Conservation (phyloP, 2,797 vertebrate species). For the Avahi laniger region DNA sequence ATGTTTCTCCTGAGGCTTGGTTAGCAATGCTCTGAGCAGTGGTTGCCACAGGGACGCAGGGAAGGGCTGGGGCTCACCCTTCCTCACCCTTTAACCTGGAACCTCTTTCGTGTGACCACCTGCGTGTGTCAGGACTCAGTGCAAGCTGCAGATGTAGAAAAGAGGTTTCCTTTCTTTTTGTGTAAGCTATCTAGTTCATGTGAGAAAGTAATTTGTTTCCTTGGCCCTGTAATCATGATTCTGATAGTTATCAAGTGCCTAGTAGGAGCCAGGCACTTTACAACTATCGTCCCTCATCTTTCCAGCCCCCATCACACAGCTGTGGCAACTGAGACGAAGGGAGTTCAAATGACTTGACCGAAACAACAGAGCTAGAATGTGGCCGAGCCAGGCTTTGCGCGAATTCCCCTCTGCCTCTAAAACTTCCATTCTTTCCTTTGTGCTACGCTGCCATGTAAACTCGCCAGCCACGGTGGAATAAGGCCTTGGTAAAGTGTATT, state of each 20-base stretch:
- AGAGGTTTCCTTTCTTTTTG: background rate
- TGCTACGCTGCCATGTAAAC: background rate
- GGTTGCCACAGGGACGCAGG: accelerated
- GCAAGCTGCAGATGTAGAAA: background rate
- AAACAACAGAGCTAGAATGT: background rate
- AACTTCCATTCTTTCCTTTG: background rate
- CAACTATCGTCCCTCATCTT: background rate
- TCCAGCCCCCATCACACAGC: background rate
- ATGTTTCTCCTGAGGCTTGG: background rate
- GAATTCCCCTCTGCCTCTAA: background rate
- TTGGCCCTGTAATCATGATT: background rate
- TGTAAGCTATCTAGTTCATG: background rate
- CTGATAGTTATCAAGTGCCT: background rate
- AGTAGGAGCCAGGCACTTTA: background rate
- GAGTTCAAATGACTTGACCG: background rate
- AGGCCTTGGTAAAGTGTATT: background rate
- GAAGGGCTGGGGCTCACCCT: accelerated
- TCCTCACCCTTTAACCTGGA: background rate
- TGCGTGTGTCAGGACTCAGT: background rate
- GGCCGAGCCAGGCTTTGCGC: background rate
- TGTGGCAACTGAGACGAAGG: background rate
- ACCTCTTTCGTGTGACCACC: background rate
- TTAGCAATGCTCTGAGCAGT: background rate
- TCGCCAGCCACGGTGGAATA: background rate
- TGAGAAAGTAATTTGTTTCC: background rate